phyloP scores from a whole-genome alignment of 2,797 vertebrate species.

The Parauchenoglanis ngamensis region DNA sequence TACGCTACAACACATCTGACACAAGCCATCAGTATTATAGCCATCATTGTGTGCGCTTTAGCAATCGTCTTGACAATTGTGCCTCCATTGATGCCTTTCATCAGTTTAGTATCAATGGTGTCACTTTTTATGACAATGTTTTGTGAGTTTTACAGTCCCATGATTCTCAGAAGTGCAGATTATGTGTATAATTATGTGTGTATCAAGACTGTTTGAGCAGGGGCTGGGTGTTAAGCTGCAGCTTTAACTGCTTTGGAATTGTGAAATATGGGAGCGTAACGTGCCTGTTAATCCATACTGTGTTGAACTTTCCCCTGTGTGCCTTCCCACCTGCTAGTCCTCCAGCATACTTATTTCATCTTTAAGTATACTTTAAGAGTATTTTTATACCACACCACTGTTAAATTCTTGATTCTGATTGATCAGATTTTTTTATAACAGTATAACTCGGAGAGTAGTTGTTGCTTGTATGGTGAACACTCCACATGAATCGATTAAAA shows the following conservation, averaged over 20 bases:
- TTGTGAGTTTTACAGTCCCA: slow-evolving; percentile 11
- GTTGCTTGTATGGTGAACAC: not conserved
- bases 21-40: slow-evolving; percentile 4
- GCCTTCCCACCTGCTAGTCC: not conserved
- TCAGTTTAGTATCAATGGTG: not conserved
- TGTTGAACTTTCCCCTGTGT: not conserved
- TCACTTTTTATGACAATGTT: not conserved
- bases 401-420: not conserved
- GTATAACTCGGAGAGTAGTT: not conserved
- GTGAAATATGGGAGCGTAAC: not conserved
- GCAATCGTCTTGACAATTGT: not conserved
- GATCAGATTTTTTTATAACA: not conserved
- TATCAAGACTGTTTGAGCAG: slow-evolving; percentile 17
- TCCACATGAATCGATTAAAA: not conserved
- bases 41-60: slow-evolving; percentile 13
- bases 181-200: slow-evolving; percentile 6
- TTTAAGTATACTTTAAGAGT: too few species aligned
- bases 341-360: not conserved
- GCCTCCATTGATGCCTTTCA: not conserved
- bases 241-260: slow-evolving; percentile 1
- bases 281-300: not conserved
- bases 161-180: slow-evolving; percentile 3
- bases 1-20: slow-evolving; percentile 13
- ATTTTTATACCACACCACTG: not conserved
- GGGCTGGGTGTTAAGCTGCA: not conserved